Percentiles rank a stretch among this genome's conserved stretches.
phyloP scores from a whole-genome alignment of 1,140 invertebrate genomes.

The Lanistes nyassanus region DNA sequence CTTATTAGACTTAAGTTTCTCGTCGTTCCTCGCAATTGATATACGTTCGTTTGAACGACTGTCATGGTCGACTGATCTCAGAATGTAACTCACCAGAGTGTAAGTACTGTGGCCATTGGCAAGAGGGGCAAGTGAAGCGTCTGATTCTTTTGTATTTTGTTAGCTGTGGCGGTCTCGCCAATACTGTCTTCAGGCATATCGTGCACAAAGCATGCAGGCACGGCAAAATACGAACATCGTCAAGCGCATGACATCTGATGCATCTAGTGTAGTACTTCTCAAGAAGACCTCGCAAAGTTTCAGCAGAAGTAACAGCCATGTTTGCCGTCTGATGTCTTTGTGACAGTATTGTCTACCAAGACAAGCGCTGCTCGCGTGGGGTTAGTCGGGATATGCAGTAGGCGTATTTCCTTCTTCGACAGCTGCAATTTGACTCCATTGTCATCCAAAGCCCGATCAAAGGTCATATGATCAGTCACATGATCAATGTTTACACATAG shows the following conservation, averaged over 20 bases:
- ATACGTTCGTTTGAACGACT: too few relatives aligned
- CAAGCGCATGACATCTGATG: background rate
- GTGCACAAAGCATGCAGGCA: constrained; percentile 12
- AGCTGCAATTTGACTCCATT: background rate
- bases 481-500: too few relatives aligned
- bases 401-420: background rate
- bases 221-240: background rate
- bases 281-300: background rate
- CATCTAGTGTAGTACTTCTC: background rate
- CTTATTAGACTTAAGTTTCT: too few relatives aligned
- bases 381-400: background rate
- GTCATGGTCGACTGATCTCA: too few relatives aligned
- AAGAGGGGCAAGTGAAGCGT: background rate
- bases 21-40: too few relatives aligned
- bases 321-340: too few relatives aligned
- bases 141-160: background rate
- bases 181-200: background rate
- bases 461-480: too few relatives aligned
- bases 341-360: background rate
- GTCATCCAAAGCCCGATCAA: background rate
- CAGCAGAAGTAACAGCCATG: background rate
- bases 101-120: background rate
- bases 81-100: background rate
- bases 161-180: background rate
- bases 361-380: too few relatives aligned